Conservation (phyloP, 1,140 invertebrate species). For the Zeugodacus cucurbitae region DNA sequence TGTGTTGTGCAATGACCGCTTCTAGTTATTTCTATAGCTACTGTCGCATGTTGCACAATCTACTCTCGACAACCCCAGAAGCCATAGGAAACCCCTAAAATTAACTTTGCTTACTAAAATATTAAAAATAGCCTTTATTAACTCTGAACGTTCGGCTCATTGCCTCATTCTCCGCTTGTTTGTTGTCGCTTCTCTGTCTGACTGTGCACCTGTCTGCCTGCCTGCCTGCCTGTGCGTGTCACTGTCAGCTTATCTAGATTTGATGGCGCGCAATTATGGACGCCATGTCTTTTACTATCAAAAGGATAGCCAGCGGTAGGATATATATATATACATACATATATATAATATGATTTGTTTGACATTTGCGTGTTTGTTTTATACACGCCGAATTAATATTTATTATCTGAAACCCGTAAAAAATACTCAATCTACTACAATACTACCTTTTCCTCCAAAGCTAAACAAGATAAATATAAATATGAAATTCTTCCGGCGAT, state of each 20-base stretch:
- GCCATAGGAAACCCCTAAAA: not conserved
- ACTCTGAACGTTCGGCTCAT: too few relatives aligned
- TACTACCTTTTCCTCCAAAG: not conserved
- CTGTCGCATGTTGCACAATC: not conserved
- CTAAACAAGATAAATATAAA: not conserved
- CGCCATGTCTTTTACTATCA: not conserved
- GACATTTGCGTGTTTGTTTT: not conserved
- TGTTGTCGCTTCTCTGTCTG: not conserved
- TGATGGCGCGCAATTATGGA: not conserved
- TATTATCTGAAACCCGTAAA: not conserved
- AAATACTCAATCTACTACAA: not conserved
- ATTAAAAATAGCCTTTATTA: not conserved
- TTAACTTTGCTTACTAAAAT: not conserved
- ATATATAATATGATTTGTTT: not conserved
- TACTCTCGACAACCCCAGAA: not conserved
- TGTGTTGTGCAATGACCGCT: not conserved
- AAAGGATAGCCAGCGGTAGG: not conserved
- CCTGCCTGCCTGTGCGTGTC: not conserved
- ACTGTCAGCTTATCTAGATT: slow-evolving; percentile 12
- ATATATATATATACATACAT: not conserved
- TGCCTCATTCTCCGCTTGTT: not conserved
- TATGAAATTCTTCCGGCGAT: not conserved
- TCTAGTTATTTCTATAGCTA: not conserved
- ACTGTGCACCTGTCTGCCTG: not conserved
- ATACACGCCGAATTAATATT: not conserved